Evolutionary conservation across 2,797 vertebrate species (phyloP), one percentile per base, ranked within the genome.

Genomic region (Pterois miles): DNA sequence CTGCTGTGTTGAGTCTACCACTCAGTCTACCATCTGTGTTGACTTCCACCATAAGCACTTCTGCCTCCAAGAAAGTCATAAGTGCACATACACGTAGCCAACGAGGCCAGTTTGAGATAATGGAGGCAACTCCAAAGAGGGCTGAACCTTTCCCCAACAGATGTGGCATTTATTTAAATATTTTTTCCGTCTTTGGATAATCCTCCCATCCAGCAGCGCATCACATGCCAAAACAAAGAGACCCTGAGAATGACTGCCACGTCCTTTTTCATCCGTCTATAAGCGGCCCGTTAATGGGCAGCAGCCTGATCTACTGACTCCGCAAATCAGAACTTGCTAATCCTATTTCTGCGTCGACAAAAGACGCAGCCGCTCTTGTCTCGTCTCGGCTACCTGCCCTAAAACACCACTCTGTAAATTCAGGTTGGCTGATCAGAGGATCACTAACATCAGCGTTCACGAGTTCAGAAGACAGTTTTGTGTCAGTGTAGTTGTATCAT

Each of bases 151-250:
- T 89, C 78, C 76, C 83, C 64, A 93, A 92, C 94, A 95, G 93
- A 93, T 94, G 93, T 92, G 83, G 81, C 84, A 87, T 93, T 94
- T 93, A 93, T 92, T 92, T 91, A 89, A 91, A 91, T 93, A 91
- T 91, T 90, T 92, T 13, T 72, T 71, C 40, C 34, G 40, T 89
- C 92, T 91, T 86, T 93, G 87, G 88, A 87, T 95, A 93, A 95
- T 94, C 92, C 92, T 83, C 81, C 91, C 83, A 85, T 91, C 88
- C 86, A 91, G 81, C 87, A 81, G 86, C 4, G 16, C 80, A 85
- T 88, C 88, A 91, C 87, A 92, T 91, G 88, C 90, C 89, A 94
- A 93, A 94, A 93, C 87, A 92, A 91, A 93, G 90, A 91, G 88
- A 90, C 88, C 81, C 89, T 87, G 87, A 91, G 87, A 90, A 91